Evolutionary conservation across 2,113 vertebrate genomes (phyloP), one percentile per base, ranked within the genome.

Genomic region (Pygoscelis adeliae): DNA sequence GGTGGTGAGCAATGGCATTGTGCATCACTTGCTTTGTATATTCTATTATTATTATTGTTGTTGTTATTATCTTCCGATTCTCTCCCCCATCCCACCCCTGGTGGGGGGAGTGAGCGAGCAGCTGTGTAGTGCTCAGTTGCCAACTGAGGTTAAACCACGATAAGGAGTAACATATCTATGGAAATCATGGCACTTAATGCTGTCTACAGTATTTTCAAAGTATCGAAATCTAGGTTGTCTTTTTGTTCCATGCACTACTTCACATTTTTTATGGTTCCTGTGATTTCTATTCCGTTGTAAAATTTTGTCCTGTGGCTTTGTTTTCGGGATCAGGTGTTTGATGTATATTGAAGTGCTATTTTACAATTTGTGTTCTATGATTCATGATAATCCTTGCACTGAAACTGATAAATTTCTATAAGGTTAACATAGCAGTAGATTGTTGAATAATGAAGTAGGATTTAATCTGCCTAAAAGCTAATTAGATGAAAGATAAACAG

Each of bases 401-500:
- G 66, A 86, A 85, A 80, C 5, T 16, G 15, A 18, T 73, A 69
- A 0, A 67, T 77, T 95, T 81, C 77, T 73, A 26, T 32, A 89
- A 80, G 12, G 25, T 86, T 91, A 87, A 87, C 5, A 2, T 22
- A 81, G 38, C 38, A 73, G 42, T 67, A 66, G 59, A 74, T 47
- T 73, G 34, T 47, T 82, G 47, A 94, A 87, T 67, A 94, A 74
- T 38, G 11, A 92, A 73, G 44, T 65, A 70, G 30, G 13, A 66
- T 49, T 74, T 93, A 63, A 66, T 80, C 42, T 81, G 4, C 16
- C 59, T 87, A 55, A 73, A 61, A 81, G 13, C 7, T 86, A 86
- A 90, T 84, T 95, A 95, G n/a, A 66, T 58, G 15, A 81, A 87
- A 87, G n/a, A 71, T 84, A 78, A 96, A 65, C 27, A 89, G 27